Evolutionary conservation across 2,113 vertebrate species (phyloP).

Genomic region (Rhinogobius similis): DNA sequence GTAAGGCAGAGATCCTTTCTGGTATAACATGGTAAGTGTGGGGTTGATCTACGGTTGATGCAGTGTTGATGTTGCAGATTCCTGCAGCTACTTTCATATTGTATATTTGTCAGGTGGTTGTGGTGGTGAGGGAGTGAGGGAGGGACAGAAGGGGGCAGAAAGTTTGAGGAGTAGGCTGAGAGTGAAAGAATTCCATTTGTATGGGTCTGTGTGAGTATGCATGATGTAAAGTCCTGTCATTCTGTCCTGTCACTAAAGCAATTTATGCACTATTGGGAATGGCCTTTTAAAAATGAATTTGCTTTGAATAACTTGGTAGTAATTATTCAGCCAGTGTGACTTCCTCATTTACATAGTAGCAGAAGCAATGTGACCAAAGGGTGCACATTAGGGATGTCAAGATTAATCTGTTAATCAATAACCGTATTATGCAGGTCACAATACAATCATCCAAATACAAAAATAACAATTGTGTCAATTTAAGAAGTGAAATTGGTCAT

Average conservation of each 20-base stretch:
- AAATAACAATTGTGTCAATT: no score
- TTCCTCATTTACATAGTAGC: background rate
- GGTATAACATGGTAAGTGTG: constrained; percentile 59
- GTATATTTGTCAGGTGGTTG: constrained; percentile 54
- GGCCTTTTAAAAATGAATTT: background rate
- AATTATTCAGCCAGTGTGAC: background rate
- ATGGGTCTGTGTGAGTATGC: constrained; percentile 26
- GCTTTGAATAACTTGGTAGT: constrained; percentile 1
- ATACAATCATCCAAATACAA: no score
- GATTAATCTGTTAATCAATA: no score
- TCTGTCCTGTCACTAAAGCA: constrained; percentile 9
- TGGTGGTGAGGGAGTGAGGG: constrained; percentile 27
- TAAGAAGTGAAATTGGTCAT: no score
- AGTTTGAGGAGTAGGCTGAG: constrained; percentile 56
- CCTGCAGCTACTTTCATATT: constrained; percentile 52
- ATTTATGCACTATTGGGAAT: constrained; percentile 2
- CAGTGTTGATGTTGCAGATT: constrained; percentile 60
- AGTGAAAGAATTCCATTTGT: constrained; percentile 66
- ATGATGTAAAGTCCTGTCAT: constrained; percentile 15
- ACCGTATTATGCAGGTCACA: no score
- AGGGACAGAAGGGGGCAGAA: constrained; percentile 24
- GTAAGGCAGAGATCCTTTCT: constrained; percentile 63
- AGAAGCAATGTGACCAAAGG: background rate
- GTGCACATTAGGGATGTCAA: background rate
- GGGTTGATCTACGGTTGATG: constrained; percentile 52